Evolutionary conservation across 2,888 invertebrate genomes (phyloP).

Genomic region (Byasa hedistus): DNA sequence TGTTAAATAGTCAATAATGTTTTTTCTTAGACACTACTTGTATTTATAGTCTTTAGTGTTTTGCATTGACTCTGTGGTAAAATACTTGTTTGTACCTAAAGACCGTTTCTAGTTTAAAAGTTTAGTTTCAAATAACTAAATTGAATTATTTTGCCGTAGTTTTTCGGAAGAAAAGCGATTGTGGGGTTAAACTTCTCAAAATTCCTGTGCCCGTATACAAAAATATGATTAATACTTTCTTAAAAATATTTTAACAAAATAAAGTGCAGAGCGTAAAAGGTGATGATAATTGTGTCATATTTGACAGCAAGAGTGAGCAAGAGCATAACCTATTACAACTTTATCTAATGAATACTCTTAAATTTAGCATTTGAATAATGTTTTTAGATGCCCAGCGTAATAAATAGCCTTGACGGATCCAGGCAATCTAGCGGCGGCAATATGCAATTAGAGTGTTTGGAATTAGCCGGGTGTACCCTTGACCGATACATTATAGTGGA

Average conservation of each 20-base stretch:
- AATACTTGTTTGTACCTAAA: conserved; percentile 4
- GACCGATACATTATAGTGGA: conserved; percentile 87
- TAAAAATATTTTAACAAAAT: background rate
- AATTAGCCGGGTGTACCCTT: conserved; percentile 88
- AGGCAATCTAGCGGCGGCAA: conserved; percentile 57
- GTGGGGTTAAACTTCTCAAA: background rate
- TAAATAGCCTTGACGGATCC: conserved; percentile 56
- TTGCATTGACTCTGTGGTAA: background rate
- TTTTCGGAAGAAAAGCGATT: background rate
- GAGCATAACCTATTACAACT: conserved; percentile 25
- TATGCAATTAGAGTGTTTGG: conserved; percentile 83
- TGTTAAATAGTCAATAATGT: too few relatives aligned
- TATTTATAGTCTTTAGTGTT: background rate
- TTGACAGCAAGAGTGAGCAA: conserved; percentile 28
- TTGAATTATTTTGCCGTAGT: background rate
- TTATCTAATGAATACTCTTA: conserved; percentile 18
- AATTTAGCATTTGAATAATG: conserved; percentile 23
- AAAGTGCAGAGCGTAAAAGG: background rate
- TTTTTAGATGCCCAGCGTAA: conserved; percentile 69
- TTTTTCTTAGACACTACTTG: too few relatives aligned
- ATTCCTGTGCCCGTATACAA: background rate
- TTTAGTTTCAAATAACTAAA: background rate
- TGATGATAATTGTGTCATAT: background rate
- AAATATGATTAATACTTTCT: background rate
- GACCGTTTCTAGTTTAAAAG: conserved; percentile 22